A percentile compares a stretch with the other conserved stretches of the same genome.
phyloP scores from a whole-genome alignment of 2,888 invertebrate genomes.

The Mythimna albipuncta region DNA sequence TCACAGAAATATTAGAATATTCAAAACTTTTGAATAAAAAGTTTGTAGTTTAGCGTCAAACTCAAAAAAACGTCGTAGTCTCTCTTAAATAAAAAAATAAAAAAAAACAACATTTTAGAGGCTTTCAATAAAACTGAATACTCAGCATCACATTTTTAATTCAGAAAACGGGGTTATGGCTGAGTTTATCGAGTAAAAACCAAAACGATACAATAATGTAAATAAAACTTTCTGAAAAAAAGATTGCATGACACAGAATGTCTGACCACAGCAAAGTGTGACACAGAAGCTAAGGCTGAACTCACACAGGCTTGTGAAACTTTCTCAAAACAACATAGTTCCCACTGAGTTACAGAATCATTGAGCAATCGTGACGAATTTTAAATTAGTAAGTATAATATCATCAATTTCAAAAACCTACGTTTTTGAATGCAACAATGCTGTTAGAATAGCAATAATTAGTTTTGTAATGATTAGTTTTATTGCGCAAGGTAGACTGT shows the following conservation, averaged over 20 bases:
- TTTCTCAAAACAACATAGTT: slow-evolving; percentile 36
- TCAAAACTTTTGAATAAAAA: no score
- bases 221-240: slow-evolving; percentile 8
- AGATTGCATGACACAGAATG: neutral
- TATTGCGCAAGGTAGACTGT: slow-evolving; percentile 49
- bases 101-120: neutral
- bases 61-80: no score
- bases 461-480: slow-evolving; percentile 34
- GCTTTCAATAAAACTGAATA: neutral
- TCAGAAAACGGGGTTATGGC: neutral
- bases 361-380: slow-evolving; percentile 51
- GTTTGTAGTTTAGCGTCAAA: no score
- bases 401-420: slow-evolving; percentile 56
- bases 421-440: slow-evolving; percentile 43
- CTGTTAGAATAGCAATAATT: slow-evolving; percentile 32
- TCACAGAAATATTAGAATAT: no score
- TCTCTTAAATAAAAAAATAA: no score
- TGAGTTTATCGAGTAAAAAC: neutral
- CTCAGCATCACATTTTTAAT: neutral
- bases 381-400: slow-evolving; percentile 24
- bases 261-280: neutral
- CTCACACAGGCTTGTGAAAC: slow-evolving; percentile 31
- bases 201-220: neutral
- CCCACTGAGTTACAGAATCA: slow-evolving; percentile 31
- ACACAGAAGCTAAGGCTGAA: slow-evolving; percentile 38